Conservation (phyloP, 2,888 invertebrate species). For the Fissipunctia ypsillon region DNA sequence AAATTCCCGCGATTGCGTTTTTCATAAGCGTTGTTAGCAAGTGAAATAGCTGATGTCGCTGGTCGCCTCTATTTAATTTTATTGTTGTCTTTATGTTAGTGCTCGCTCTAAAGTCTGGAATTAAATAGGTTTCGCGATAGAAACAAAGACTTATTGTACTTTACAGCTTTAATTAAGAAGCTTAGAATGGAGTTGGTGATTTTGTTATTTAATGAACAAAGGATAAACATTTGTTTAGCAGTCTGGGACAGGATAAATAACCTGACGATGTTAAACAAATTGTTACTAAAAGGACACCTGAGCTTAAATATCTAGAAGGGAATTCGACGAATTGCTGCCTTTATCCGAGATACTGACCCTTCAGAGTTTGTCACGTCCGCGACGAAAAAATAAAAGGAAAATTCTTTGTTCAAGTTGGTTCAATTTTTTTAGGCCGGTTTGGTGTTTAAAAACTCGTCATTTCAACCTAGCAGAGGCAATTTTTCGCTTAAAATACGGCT, state of each 20-base stretch:
- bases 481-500: constrained; percentile 33
- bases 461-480: constrained; percentile 1
- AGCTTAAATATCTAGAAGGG: constrained; percentile 26
- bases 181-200: constrained; percentile 39
- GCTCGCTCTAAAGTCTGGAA: constrained; percentile 40
- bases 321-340: constrained; percentile 33
- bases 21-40: constrained; percentile 31
- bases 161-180: constrained; percentile 59
- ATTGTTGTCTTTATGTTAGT: constrained; percentile 50
- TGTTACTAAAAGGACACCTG: constrained; percentile 33
- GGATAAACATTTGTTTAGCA: constrained; percentile 40
- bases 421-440: constrained; percentile 1
- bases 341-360: constrained; percentile 26
- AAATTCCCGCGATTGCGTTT: constrained; percentile 46
- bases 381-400: constrained; percentile 17
- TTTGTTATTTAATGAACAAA: constrained; percentile 55
- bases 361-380: constrained; percentile 16
- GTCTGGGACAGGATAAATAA: constrained; percentile 38
- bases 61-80: constrained; percentile 41
- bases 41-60: constrained; percentile 17
- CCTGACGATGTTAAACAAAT: constrained; percentile 37
- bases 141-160: constrained; percentile 56
- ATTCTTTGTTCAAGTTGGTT: constrained; percentile 10
- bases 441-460: background rate
- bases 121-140: constrained; percentile 54